A percentile compares a stretch with the other conserved stretches of the same genome.
Conservation (phyloP, 2,888 invertebrate species). For the Phytoseiulus persimilis region DNA sequence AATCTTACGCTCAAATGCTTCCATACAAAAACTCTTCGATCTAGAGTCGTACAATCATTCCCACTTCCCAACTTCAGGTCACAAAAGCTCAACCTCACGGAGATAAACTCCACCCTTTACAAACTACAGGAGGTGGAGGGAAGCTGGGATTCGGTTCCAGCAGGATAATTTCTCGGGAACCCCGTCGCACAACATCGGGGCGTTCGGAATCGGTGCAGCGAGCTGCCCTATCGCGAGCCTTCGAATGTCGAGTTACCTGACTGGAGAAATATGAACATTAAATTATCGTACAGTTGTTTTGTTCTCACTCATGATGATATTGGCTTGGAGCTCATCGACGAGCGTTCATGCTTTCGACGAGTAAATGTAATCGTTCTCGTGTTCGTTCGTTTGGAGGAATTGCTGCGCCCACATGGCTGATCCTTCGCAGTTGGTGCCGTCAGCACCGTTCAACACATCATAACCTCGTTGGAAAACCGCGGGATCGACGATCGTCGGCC, state of each 20-base stretch:
- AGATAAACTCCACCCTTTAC: no score
- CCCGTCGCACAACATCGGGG: no score
- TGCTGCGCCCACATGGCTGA: not conserved
- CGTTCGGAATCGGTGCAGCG: no score
- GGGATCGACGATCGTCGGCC: not conserved
- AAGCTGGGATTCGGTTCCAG: no score
- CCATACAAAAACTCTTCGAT: not conserved
- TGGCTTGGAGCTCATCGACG: not conserved
- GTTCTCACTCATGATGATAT: not conserved
- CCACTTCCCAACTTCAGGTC: no score
- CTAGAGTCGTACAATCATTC: not conserved
- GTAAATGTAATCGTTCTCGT: not conserved
- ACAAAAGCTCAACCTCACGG: no score
- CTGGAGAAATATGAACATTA: no score
- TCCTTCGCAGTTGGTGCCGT: not conserved
- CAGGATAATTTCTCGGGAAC: no score
- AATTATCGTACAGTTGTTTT: not conserved
- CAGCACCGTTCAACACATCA: not conserved
- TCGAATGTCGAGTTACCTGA: no score
- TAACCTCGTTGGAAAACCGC: not conserved
- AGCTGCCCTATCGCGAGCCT: no score
- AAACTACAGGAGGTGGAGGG: no score
- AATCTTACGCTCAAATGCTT: not conserved
- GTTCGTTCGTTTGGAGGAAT: not conserved
- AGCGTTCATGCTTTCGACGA: not conserved